Base-by-base conservation (phyloP, 2,113 vertebrate genomes). In the Tychaedon coryphoeus region DNA sequence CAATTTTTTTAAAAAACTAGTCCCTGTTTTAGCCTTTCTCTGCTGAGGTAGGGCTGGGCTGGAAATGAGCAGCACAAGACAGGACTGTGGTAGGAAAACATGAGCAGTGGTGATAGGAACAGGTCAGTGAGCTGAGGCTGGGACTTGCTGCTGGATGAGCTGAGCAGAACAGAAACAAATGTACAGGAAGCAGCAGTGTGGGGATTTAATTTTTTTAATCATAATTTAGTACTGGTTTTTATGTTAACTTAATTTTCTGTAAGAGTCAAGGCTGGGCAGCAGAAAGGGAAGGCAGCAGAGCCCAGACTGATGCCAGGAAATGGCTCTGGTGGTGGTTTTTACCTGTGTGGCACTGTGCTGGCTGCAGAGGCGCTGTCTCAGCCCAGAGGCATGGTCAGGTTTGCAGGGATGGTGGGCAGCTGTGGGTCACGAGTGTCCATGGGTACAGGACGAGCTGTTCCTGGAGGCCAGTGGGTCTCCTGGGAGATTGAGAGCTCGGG, bases 281-380 rank as follows among this genome's bases (percentile, higher is more conserved):
- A 3, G 25, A n/a, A 64, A 75, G 62, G 25, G 50, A 69, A 88
- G 85, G 81, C 81, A 83, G 69, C 51, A 62, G 65, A 57, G 31
- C n/a, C 66, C 43, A 28, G n/a, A 8, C 33, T 78, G 84, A 56
- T 74, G n/a, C 26, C 2, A 9, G 64, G 42, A 85, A 57, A 34
- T 58, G 19, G 6, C 36, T 80, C 70, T 53, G 33, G 26, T 62
- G 42, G 6, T 89, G 48, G 3, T 34, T 72, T 75, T 74, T 50
- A 57, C 50, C 51, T 84, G 33, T 1, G 0, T 28, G 51, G 47
- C 1, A 0, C 29, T n/a, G 48, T 0, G 0, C 25, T 75, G 76
- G 29, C 72, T 67, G 33, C 2, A 0, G 29, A 78, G 48, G 19
- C 64, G 72, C 76, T 51, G 43, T 61, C 53, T 60, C 43, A 64